Evolutionary conservation across 2,113 vertebrate genomes (phyloP), one percentile per base, ranked within the genome.

Genomic region (Oriolus oriolus): DNA sequence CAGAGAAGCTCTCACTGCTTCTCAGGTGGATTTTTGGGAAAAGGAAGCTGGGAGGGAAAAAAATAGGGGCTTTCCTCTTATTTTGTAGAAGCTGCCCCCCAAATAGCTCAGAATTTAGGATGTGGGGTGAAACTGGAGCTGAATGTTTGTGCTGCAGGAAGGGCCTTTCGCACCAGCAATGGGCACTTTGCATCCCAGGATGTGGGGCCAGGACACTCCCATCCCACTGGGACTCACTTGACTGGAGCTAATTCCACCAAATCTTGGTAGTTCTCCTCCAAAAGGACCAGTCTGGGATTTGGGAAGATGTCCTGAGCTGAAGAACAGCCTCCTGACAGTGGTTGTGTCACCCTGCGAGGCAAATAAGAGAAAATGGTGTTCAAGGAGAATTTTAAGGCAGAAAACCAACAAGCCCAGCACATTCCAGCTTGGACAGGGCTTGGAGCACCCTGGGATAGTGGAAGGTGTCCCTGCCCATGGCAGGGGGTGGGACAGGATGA

Each of bases 231-330:
- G 50, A 69, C 16, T 49, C 41, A 74, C 33, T 6, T 47, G 52
- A 33, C 45, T 65, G 54, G 50, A 90, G 47, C 28, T 49, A 39
- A 2, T 20, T 61, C 22, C 60, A 74, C 30, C 16, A 79, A 12
- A 30, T 33, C 53, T 18, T 23, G 6, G 12, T 6, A 30, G 12
- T 14, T 73, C 35, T 89, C 41, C 49, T 64, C 24, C 31, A 39
- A 49, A 66, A 69, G 28, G 19, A 75, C 16, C 3, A 10, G 24
- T 11, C 13, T 65, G 54, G 28, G 13, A 24, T 8, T 5, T 39
- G 57, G 41, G 73, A 90, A 66, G 41, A 16, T 76, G 33, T 3
- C 9, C 14, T 1, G 0, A 15, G 10, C 2, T 0, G 42, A 44
- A 35, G 23, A 63, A 9, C 10, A 16, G 23, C 52, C 30, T 74